Percentiles rank a stretch among this genome's conserved stretches.
Conservation (phyloP, 1,140 invertebrate genomes). For the Lepidurus packardi region DNA sequence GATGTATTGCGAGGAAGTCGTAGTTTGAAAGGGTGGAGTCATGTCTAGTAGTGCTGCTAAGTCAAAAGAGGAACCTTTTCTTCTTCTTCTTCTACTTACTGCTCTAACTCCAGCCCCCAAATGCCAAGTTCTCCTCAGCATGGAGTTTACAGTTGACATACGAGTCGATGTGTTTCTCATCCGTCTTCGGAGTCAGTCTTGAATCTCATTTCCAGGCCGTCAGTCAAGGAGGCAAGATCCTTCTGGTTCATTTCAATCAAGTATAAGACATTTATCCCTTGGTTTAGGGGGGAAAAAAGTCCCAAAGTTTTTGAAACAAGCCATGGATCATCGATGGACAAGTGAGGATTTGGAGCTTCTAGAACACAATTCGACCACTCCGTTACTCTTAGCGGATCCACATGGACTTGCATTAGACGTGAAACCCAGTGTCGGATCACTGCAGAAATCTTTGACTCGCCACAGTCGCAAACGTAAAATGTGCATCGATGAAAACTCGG, state of each 20-base stretch:
- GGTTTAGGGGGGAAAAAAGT: no score
- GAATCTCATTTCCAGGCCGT: conserved; percentile 21
- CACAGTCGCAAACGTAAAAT: background rate
- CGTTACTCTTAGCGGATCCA: background rate
- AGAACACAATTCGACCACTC: background rate
- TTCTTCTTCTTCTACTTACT: background rate
- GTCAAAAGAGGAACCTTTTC: conserved; percentile 8
- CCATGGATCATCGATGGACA: background rate
- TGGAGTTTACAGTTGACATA: conserved; percentile 9
- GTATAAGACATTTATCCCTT: background rate
- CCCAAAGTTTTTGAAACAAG: background rate
- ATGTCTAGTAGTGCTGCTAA: background rate
- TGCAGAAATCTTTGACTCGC: conserved; percentile 3
- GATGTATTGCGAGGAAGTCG: conserved; percentile 10
- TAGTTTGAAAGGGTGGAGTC: background rate
- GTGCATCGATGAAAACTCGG: background rate
- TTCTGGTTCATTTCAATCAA: conserved; percentile 11
- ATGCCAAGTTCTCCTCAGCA: background rate
- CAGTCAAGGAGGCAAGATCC: conserved; percentile 6
- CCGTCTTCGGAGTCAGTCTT: conserved; percentile 7
- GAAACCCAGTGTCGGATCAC: background rate
- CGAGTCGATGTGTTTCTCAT: conserved; percentile 19
- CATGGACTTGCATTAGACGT: background rate
- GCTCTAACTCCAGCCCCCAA: background rate
- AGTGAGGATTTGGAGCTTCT: background rate